Evolutionary conservation across 1,140 invertebrate species (phyloP).

Genomic region (Scaptomyza pallida): DNA sequence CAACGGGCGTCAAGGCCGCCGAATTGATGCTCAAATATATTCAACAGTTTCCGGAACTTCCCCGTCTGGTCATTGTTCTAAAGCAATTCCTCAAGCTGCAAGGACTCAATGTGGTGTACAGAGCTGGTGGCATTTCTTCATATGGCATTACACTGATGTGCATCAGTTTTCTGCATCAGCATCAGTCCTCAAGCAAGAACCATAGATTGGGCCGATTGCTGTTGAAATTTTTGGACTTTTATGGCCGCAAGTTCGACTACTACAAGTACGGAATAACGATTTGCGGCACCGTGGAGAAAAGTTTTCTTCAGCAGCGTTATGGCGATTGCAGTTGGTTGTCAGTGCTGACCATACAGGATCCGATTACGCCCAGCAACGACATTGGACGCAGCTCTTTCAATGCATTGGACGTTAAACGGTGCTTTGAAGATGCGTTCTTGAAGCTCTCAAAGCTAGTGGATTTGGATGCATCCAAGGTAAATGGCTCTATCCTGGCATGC

Average conservation of each 20-base stretch:
- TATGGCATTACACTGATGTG: slow-evolving; percentile 62
- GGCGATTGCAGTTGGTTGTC: slow-evolving; percentile 45
- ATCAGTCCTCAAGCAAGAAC: slow-evolving; percentile 36
- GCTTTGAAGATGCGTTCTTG: slow-evolving; percentile 51
- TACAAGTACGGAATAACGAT: slow-evolving; percentile 55
- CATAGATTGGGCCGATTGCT: slow-evolving; percentile 52
- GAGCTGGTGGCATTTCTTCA: slow-evolving; percentile 55
- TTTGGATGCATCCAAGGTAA: slow-evolving; percentile 39
- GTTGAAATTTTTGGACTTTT: slow-evolving; percentile 64
- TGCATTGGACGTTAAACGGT: slow-evolving; percentile 50
- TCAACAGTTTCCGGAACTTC: slow-evolving; percentile 49
- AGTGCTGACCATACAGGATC: slow-evolving; percentile 62
- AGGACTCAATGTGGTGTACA: slow-evolving; percentile 61
- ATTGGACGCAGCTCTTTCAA: slow-evolving; percentile 63
- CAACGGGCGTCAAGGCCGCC: slow-evolving; percentile 54
- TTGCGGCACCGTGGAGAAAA: slow-evolving; percentile 45
- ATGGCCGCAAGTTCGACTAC: slow-evolving; percentile 66
- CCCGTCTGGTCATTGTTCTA: slow-evolving; percentile 60
- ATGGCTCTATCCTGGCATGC: slow-evolving; percentile 45
- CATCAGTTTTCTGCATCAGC: slow-evolving; percentile 58
- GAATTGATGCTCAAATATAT: slow-evolving; percentile 53
- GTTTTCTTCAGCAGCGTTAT: slow-evolving; percentile 22
- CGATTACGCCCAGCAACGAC: slow-evolving; percentile 60
- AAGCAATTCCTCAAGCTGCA: slow-evolving; percentile 54
- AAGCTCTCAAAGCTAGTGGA: slow-evolving; percentile 65